Evolutionary conservation across 1,140 invertebrate species (phyloP).

Genomic region (Parasteatoda tepidariorum): DNA sequence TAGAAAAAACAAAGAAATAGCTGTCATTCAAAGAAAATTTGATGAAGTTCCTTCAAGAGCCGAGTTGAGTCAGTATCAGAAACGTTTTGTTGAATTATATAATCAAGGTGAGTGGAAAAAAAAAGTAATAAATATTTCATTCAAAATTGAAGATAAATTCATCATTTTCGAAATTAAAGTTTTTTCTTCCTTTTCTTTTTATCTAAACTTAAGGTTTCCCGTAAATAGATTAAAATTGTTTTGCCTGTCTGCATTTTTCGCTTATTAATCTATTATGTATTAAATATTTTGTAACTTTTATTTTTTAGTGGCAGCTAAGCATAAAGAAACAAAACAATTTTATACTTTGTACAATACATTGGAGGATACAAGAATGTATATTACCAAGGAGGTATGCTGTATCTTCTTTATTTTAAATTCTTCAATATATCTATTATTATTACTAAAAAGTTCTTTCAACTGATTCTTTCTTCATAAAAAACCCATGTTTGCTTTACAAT

Average conservation of each 20-base stretch:
- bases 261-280: not conserved
- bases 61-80: conserved; percentile 94
- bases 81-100: conserved; percentile 94
- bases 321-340: conserved; percentile 97
- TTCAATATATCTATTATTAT: not conserved
- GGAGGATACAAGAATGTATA: conserved; percentile 91
- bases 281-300: not conserved
- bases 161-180: too few relatives aligned
- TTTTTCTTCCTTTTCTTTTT: too few relatives aligned
- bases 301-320: conserved; percentile 87
- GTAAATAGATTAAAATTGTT: too few relatives aligned
- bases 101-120: conserved; percentile 89
- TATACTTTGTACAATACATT: conserved; percentile 96
- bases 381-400: conserved; percentile 88
- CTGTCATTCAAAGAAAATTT: conserved; percentile 80
- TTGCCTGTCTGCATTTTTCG: not conserved
- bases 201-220: too few relatives aligned
- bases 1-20: conserved; percentile 84
- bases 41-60: conserved; percentile 92
- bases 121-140: too few relatives aligned
- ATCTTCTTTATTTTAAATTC: not conserved
- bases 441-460: too few relatives aligned
- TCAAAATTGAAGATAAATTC: too few relatives aligned
- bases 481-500: too few relatives aligned
- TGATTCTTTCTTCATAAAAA: too few relatives aligned